A percentile compares a stretch with the other conserved stretches of the same genome.
These are phyloP conservation scores for Lacerta bilineata DNA, from an alignment of 2,797 vertebrate genomes.

Conservation along the genomic window DNA sequence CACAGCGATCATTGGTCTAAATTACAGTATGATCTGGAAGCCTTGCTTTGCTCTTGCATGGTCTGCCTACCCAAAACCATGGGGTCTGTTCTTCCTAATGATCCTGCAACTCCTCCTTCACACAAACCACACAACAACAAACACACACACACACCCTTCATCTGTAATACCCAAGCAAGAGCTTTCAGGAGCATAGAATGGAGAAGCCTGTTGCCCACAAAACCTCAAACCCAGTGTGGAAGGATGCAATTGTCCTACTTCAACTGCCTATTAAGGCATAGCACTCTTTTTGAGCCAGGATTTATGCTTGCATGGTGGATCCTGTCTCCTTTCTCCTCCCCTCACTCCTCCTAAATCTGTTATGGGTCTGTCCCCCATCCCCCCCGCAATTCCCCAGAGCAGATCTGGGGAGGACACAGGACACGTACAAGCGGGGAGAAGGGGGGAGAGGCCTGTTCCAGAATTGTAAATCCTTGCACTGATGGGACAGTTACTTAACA, in stretches of 20 bases:
- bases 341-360: no score
- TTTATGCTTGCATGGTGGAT: no score
- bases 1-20: neutral
- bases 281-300: neutral
- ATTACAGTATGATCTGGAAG: neutral
- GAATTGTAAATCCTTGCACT: no score
- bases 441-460: no score
- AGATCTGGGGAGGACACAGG: no score
- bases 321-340: no score
- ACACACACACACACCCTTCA: neutral
- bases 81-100: neutral
- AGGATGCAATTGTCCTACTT: neutral
- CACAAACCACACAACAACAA: no score
- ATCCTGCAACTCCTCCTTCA: neutral
- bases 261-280: neutral
- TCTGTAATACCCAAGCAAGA: neutral
- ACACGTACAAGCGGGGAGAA: no score
- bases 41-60: neutral
- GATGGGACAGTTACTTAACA: no score
- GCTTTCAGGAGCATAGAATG: neutral
- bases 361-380: no score
- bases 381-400: no score
- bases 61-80: neutral
- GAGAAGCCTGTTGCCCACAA: neutral
- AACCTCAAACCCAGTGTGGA: neutral